Conservation (phyloP, 2,888 invertebrate genomes). For the Plebejus anna region DNA sequence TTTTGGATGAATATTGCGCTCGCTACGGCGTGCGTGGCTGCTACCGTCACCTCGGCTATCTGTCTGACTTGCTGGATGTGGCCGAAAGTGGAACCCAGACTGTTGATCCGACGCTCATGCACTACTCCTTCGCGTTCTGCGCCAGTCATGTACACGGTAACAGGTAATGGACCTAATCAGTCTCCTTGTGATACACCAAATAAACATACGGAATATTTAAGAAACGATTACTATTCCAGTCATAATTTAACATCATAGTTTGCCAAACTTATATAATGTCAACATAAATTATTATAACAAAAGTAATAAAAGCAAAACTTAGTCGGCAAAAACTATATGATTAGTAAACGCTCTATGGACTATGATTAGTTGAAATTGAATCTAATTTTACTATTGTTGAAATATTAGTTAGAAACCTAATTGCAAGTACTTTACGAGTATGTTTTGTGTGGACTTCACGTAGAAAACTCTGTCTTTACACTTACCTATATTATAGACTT, state of each 20-base stretch:
- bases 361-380: neutral
- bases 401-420: neutral
- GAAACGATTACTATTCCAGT: neutral
- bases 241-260: neutral
- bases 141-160: constrained; percentile 99
- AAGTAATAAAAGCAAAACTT: neutral
- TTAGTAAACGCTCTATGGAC: neutral
- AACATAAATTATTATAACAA: neutral
- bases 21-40: constrained; percentile 98
- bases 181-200: constrained; percentile 11
- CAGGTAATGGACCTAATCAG: constrained; percentile 80
- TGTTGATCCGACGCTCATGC: constrained; percentile 98
- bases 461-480: neutral
- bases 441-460: neutral
- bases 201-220: neutral
- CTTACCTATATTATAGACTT: neutral
- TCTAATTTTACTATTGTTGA: neutral
- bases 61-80: constrained; percentile 95
- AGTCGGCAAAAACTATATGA: neutral
- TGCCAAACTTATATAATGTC: neutral
- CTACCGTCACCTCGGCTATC: constrained; percentile 96
- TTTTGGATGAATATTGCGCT: constrained; percentile 98
- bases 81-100: constrained; percentile 94
- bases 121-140: constrained; percentile 99
- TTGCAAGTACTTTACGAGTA: neutral